phyloP scores from a whole-genome alignment of 2,113 vertebrate genomes.

The Channa maculata region DNA sequence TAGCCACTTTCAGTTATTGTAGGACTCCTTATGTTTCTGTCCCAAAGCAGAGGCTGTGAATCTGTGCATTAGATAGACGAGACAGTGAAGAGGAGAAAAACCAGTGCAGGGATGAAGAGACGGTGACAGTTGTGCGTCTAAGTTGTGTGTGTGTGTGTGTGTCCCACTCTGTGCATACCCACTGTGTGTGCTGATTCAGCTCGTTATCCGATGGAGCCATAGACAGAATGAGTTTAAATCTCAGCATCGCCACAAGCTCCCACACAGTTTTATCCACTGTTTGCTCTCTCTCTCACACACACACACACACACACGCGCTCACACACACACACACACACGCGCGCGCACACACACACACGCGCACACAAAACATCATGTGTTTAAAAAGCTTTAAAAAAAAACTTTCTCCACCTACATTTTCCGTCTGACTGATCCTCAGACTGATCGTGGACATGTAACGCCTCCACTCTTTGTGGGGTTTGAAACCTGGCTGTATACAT shows the following conservation, averaged over 20 bases:
- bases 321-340: no score
- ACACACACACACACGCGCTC: conserved; percentile 13
- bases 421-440: no score
- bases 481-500: no score
- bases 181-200: conserved; percentile 77
- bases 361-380: no score
- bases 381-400: no score
- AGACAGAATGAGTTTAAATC: conserved; percentile 85
- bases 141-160: conserved; percentile 34
- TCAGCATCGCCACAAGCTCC: conserved; percentile 69
- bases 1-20: background rate
- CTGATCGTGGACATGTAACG: no score
- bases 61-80: background rate
- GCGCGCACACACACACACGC: no score
- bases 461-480: no score
- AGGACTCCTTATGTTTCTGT: background rate
- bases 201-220: conserved; percentile 78
- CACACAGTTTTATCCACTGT: conserved; percentile 56
- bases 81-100: background rate
- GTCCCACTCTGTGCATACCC: conserved; percentile 32
- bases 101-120: conserved; percentile 6
- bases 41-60: background rate
- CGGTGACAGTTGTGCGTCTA: conserved; percentile 31
- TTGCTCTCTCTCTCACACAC: conserved; percentile 32
- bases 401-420: no score